Evolutionary conservation across 2,888 invertebrate genomes (phyloP), one percentile per base, ranked within the genome.

Genomic region (Eupithecia tripunctaria): DNA sequence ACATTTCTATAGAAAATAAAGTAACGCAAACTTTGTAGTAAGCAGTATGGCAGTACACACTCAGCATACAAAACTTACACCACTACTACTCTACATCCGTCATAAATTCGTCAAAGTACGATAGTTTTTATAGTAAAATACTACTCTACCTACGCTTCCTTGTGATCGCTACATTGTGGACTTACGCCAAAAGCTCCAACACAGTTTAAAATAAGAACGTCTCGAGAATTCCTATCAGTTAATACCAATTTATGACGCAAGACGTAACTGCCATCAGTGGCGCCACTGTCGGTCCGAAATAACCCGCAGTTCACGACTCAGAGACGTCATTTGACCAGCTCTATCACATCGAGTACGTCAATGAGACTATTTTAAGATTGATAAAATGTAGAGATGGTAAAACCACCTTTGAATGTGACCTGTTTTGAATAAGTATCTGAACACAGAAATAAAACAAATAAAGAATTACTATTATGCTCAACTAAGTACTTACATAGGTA

Each of bases 291-390:
- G 36, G 73, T 71, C 72, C 73, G 74, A 79, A 76, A 89, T 86
- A 90, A 90, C 86, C 84, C 82, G 74, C 81, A 82, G 85, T 85
- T 88, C 89, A 84, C 85, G 81, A 77, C 56, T 80, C 81, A 82
- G 79, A 59, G 36, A 87, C 90, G 88, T 91, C 90, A 87, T 85
- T 81, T 82, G 82, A 73, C 89, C 79, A 80, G 82, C 85, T 81
- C 82, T 82, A 73, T 89, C 79, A 80, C 82, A 79, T 74, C 80
- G 79, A 88, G 84, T 89, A 87, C 89, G 88, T 89, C 87, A 89
- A 78, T 85, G 79, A 79, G 73, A 82, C 64, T 64, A 21, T 38
- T 2, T 73, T 27, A 62, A 36, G 51, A 60, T 56, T 36, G 14
- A 68, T 63, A 25, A 5, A 27, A 66, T 47, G 25, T 47, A 60